A percentile compares a stretch with the other conserved stretches of the same genome.
These are phyloP conservation scores for Nebria salina DNA, from an alignment of 2,888 invertebrate genomes.

Conservation along the genomic window DNA sequence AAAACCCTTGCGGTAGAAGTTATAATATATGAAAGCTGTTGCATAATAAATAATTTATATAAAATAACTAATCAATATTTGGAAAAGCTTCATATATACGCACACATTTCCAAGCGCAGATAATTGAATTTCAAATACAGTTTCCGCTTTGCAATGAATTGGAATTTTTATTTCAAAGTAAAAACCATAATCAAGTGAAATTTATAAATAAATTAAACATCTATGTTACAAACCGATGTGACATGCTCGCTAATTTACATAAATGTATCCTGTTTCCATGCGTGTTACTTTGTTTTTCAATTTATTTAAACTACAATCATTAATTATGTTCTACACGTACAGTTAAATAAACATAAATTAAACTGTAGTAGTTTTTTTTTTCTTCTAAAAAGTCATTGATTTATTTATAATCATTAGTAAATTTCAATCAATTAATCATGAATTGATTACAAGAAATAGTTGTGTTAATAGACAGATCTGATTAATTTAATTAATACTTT, in stretches of 20 bases:
- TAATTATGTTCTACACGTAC: neutral
- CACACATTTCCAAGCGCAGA: neutral
- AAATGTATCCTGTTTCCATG: neutral
- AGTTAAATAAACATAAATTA: neutral
- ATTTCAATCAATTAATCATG: neutral
- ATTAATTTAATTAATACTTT: neutral
- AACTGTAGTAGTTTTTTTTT: too few species aligned
- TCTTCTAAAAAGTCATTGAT: neutral
- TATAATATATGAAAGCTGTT: too few species aligned
- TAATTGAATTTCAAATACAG: neutral
- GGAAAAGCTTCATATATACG: neutral
- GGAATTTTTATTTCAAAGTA: neutral
- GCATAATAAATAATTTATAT: neutral
- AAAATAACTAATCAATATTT: neutral
- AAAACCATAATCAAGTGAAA: neutral
- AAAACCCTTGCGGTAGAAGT: neutral
- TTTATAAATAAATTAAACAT: neutral
- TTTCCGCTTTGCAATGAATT: neutral
- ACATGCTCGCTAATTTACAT: neutral
- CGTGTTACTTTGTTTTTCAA: neutral
- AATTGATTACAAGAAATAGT: neutral
- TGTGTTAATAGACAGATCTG: neutral
- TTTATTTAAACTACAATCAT: conserved; percentile 1
- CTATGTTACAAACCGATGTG: neutral
- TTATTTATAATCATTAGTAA: neutral